A percentile compares a stretch with the other conserved stretches of the same genome.
Conservation (phyloP, 2,888 invertebrate species). For the Poecilobothrus nobilitatus region DNA sequence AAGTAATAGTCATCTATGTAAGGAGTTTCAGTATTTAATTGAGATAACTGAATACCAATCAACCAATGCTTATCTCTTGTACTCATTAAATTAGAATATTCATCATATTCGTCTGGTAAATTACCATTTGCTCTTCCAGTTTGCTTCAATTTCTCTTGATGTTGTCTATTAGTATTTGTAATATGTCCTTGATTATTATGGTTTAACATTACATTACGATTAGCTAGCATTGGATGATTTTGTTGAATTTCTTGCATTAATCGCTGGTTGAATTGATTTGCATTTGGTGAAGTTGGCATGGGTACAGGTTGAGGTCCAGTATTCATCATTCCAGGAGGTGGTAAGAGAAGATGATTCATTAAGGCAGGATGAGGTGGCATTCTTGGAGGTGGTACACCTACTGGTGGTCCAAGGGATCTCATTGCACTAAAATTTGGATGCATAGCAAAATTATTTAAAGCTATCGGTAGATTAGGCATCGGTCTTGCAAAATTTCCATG, state of each 20-base stretch:
- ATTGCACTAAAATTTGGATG: constrained; percentile 43
- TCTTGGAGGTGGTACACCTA: constrained; percentile 36
- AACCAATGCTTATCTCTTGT: constrained; percentile 92
- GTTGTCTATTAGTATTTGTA: constrained; percentile 26
- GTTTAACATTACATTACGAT: constrained; percentile 25
- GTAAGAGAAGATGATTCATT: constrained; percentile 26
- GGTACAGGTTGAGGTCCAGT: constrained; percentile 31
- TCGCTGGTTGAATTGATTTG: constrained; percentile 38
- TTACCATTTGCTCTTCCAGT: constrained; percentile 39
- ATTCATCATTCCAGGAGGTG: constrained; percentile 38
- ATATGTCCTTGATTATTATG: constrained; percentile 26
- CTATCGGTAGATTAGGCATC: constrained; percentile 37
- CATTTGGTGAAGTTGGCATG: constrained; percentile 19
- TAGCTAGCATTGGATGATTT: constrained; percentile 42
- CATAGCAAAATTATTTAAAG: constrained; percentile 44
- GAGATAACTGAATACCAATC: constrained; percentile 87
- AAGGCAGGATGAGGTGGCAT: constrained; percentile 38
- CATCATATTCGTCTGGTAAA: constrained; percentile 52
- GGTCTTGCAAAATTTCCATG: constrained; percentile 34
- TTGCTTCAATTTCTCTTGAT: constrained; percentile 19
- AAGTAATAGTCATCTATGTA: constrained; percentile 97
- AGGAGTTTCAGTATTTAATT: constrained; percentile 89
- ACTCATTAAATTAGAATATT: constrained; percentile 90
- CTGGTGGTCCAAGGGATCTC: constrained; percentile 39
- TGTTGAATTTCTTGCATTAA: constrained; percentile 44